Conservation (phyloP, 2,797 vertebrate species). For the Poecilia picta region DNA sequence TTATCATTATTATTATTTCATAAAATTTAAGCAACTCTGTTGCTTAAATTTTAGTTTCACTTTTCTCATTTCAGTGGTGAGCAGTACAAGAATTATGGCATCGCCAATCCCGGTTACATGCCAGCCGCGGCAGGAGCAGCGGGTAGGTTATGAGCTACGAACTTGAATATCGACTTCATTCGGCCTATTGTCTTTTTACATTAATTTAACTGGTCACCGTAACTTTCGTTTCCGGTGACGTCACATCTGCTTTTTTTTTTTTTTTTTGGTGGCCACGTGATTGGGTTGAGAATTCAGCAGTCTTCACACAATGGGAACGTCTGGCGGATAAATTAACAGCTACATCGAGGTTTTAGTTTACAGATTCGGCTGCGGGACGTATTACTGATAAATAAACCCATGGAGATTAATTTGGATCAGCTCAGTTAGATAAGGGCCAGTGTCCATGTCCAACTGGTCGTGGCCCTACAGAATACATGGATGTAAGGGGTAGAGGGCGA, state of each 20-base stretch:
- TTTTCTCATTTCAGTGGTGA: conserved; percentile 53
- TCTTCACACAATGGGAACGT: background rate
- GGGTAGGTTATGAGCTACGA: conserved; percentile 53
- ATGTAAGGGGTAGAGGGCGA: too few relatives aligned
- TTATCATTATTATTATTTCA: background rate
- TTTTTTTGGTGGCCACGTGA: background rate
- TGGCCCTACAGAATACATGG: too few relatives aligned
- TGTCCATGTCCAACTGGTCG: too few relatives aligned
- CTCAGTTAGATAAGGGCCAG: background rate
- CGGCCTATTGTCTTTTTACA: too few relatives aligned
- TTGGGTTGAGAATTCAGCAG: too few relatives aligned
- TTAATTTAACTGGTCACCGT: background rate
- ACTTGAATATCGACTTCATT: background rate
- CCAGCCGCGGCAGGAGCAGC: conserved; percentile 24
- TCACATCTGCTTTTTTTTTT: background rate
- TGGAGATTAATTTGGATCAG: background rate
- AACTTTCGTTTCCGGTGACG: background rate
- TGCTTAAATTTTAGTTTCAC: conserved; percentile 42
- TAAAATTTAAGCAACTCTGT: too few relatives aligned
- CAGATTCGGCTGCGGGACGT: background rate
- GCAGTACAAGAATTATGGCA: conserved; percentile 51
- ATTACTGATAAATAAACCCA: background rate
- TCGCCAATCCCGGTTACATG: conserved; percentile 57
- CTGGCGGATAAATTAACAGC: background rate
- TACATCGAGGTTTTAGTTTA: background rate